Evolutionary conservation across 2,888 invertebrate species (phyloP).

Genomic region (Anthoptus insignis): DNA sequence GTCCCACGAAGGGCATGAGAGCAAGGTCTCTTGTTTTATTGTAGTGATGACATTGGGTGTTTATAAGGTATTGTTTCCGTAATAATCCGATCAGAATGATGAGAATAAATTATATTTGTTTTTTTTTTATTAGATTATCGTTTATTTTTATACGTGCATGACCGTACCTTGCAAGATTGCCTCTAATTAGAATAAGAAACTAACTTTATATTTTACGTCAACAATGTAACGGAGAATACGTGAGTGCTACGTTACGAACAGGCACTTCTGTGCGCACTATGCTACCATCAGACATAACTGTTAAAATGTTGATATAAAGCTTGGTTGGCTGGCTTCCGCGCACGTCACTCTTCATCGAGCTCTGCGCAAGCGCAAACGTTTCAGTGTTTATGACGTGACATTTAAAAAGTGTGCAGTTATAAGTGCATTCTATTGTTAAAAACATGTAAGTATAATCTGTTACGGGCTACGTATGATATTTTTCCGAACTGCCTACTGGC

Average conservation of each 20-base stretch:
- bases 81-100: too few species aligned
- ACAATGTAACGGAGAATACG: background rate
- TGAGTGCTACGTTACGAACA: slow-evolving; percentile 14
- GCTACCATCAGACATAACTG: slow-evolving; percentile 79
- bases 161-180: too few species aligned
- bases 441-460: slow-evolving; percentile 61
- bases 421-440: slow-evolving; percentile 54
- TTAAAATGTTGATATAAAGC: slow-evolving; percentile 81
- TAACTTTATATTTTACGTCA: background rate
- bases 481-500: too few species aligned
- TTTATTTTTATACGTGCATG: too few species aligned
- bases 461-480: background rate
- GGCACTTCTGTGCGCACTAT: slow-evolving; percentile 60
- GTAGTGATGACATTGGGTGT: too few species aligned
- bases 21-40: too few species aligned
- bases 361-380: slow-evolving; percentile 68
- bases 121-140: too few species aligned
- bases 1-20: too few species aligned
- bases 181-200: background rate
- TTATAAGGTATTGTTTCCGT: too few species aligned
- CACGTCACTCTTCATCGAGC: slow-evolving; percentile 78
- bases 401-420: slow-evolving; percentile 58
- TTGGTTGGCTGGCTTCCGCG: slow-evolving; percentile 72
- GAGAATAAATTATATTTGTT: too few species aligned
- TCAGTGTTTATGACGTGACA: slow-evolving; percentile 66